Evolutionary conservation across 2,797 vertebrate species (phyloP).

Genomic region (Xenops minutus): DNA sequence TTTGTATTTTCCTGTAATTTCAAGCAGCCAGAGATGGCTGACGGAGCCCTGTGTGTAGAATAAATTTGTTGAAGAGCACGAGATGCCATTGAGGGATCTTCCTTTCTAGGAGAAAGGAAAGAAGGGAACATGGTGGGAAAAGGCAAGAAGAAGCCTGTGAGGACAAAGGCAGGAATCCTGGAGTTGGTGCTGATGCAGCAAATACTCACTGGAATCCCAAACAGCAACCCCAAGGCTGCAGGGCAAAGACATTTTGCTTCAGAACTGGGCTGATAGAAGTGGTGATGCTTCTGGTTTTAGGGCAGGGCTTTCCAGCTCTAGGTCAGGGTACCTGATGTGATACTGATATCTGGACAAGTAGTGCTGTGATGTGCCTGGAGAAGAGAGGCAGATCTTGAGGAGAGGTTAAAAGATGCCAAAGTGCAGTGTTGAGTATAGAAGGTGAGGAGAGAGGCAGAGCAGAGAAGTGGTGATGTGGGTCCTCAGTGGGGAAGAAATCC

Average conservation of each 20-base stretch:
- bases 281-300: background rate
- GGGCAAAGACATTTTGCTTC: background rate
- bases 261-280: background rate
- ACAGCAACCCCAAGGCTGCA: background rate
- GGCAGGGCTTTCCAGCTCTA: background rate
- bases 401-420: background rate
- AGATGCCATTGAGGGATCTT: background rate
- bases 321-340: too few relatives aligned
- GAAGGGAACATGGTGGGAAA: background rate
- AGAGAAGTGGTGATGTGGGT: background rate
- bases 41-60: background rate
- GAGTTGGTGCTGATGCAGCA: background rate
- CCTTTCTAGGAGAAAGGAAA: background rate
- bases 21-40: background rate
- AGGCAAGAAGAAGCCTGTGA: background rate
- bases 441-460: background rate
- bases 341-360: background rate
- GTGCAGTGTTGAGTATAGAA: accelerated
- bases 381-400: background rate
- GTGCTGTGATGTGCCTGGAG: background rate
- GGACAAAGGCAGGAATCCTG: background rate
- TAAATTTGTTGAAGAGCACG: background rate
- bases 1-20: background rate
- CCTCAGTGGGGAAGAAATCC: background rate
- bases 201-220: background rate